phyloP scores from a whole-genome alignment of 1,140 invertebrate species.

The Brachionus paranguensis region DNA sequence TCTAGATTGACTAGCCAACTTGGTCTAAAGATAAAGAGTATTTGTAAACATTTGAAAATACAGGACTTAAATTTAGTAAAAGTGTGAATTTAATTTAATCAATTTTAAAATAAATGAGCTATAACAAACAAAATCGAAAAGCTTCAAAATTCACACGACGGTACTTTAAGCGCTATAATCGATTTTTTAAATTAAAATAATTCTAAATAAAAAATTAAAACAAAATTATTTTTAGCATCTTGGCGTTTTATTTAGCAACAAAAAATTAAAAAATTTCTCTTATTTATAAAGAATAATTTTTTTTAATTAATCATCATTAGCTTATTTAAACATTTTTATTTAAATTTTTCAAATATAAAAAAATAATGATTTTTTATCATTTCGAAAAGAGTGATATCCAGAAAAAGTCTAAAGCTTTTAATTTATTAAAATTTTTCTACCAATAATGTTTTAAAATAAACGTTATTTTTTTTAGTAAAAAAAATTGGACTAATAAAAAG shows the following conservation, averaged over 20 bases:
- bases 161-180: background rate
- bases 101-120: background rate
- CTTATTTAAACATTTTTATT: too few relatives aligned
- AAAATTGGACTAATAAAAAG: background rate
- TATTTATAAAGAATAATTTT: background rate
- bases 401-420: too few relatives aligned
- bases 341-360: too few relatives aligned
- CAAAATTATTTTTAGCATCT: too few relatives aligned
- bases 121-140: background rate
- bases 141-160: background rate
- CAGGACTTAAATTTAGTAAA: background rate
- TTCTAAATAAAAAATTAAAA: too few relatives aligned
- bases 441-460: background rate
- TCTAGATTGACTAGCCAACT: background rate
- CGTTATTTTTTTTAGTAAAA: background rate
- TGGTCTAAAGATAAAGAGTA: background rate
- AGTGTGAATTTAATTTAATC: background rate
- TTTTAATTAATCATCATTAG: background rate
- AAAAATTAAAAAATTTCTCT: background rate
- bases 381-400: too few relatives aligned
- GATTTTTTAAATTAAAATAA: too few relatives aligned
- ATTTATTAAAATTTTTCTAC: too few relatives aligned
- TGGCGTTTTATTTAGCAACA: too few relatives aligned
- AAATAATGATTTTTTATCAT: too few relatives aligned
- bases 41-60: background rate